Conservation (phyloP, 2,113 vertebrate genomes). For the Heterochromis multidens region DNA sequence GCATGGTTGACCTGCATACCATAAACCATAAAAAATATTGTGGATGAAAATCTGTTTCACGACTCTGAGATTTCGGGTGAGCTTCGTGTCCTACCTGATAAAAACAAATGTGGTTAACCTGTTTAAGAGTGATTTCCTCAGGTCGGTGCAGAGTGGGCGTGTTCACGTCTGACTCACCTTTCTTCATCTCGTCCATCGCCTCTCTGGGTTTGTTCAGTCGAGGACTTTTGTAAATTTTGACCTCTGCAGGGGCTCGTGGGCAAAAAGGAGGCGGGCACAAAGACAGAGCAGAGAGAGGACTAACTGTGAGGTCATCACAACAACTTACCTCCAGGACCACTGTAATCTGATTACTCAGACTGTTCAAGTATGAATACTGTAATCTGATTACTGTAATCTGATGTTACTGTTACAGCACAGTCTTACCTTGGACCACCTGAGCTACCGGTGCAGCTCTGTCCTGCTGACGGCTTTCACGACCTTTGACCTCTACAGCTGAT, state of each 20-base stretch:
- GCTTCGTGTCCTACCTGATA: not conserved
- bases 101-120: not conserved
- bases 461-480: slow-evolving; percentile 72
- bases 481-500: slow-evolving; percentile 67
- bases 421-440: slow-evolving; percentile 36
- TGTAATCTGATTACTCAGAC: not conserved
- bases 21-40: too few species aligned
- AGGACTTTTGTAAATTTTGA: slow-evolving; percentile 43
- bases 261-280: not conserved
- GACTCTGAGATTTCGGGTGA: not conserved
- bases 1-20: too few species aligned
- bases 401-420: not conserved
- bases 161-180: slow-evolving; percentile 70
- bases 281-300: not conserved
- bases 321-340: not conserved
- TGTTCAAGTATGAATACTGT: not conserved
- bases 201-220: slow-evolving; percentile 1
- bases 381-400: not conserved
- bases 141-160: not conserved
- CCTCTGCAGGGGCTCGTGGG: slow-evolving; percentile 30
- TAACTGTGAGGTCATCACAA: not conserved
- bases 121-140: not conserved
- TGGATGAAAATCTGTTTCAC: not conserved
- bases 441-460: slow-evolving; percentile 29
- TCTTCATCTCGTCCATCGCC: slow-evolving; percentile 35